These are phyloP conservation scores for Tarsius wallacei DNA, from an alignment of 2,797 vertebrate genomes.

Conservation along the genomic window DNA sequence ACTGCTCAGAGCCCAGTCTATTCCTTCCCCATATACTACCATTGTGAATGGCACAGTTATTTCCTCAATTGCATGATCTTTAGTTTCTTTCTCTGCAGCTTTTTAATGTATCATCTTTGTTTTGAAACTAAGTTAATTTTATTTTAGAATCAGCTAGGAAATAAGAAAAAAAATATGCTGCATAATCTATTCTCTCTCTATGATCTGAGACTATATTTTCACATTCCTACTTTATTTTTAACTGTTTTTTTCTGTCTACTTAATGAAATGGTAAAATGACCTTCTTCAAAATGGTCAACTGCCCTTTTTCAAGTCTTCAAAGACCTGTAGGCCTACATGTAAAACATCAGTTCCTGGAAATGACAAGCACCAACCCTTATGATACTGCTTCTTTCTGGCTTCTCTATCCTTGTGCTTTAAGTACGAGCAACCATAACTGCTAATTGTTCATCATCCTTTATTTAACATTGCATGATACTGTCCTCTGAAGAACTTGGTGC, in stretches of 20 bases:
- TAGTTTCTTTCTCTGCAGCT: not conserved
- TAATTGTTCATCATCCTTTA: not conserved
- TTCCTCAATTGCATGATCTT: not conserved
- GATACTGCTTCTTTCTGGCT: not conserved
- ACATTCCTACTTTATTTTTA: not conserved
- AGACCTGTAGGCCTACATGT: not conserved
- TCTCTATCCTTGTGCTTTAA: not conserved
- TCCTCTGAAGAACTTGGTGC: not conserved
- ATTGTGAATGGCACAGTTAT: not conserved
- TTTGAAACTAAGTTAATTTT: not conserved
- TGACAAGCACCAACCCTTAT: not conserved
- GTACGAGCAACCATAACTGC: not conserved
- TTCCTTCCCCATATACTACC: not conserved
- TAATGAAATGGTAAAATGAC: not conserved
- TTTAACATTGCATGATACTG: not conserved
- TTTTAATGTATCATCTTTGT: not conserved
- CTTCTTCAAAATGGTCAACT: not conserved
- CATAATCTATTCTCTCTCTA: not conserved
- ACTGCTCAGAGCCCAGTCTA: not conserved
- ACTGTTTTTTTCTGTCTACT: not conserved
- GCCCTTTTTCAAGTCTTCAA: not conserved
- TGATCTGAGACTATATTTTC: not conserved
- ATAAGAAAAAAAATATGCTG: not conserved
- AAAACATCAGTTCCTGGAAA: not conserved
- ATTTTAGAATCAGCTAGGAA: not conserved